These are phyloP conservation scores for Tetragnatha versicolor DNA, from an alignment of 1,140 invertebrate species.

Conservation along the genomic window DNA sequence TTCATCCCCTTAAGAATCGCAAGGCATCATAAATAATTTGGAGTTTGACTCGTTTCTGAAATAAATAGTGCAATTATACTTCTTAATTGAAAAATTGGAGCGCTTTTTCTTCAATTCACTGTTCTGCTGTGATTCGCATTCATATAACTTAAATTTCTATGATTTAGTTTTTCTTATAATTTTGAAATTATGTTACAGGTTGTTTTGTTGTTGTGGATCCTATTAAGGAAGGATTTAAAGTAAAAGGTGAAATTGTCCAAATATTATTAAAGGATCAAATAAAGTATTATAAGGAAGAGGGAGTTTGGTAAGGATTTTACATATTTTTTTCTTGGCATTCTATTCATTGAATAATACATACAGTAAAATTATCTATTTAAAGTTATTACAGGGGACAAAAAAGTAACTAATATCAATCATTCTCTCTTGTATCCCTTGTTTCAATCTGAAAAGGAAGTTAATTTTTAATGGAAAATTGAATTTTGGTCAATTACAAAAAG, in stretches of 20 bases:
- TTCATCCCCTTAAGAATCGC: no score
- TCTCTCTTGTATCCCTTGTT: no score
- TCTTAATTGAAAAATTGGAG: no score
- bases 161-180: not conserved
- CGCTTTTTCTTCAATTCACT: not conserved
- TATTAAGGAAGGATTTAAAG: slow-evolving; percentile 88
- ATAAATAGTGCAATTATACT: no score
- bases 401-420: not conserved
- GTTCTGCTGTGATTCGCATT: not conserved
- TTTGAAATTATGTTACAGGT: no score
- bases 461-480: not conserved
- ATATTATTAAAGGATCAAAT: slow-evolving; percentile 84
- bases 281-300: slow-evolving; percentile 78
- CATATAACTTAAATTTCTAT: not conserved
- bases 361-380: not conserved
- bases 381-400: not conserved
- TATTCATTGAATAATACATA: not conserved
- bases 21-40: no score
- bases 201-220: slow-evolving; percentile 87
- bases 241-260: slow-evolving; percentile 85
- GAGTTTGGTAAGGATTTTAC: slow-evolving; percentile 70
- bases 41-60: no score
- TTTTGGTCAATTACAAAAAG: no score
- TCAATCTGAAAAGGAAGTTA: not conserved
- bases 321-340: no score